Evolutionary conservation across 2,797 vertebrate species (phyloP).

Genomic region (Aulostomus chinensis): DNA sequence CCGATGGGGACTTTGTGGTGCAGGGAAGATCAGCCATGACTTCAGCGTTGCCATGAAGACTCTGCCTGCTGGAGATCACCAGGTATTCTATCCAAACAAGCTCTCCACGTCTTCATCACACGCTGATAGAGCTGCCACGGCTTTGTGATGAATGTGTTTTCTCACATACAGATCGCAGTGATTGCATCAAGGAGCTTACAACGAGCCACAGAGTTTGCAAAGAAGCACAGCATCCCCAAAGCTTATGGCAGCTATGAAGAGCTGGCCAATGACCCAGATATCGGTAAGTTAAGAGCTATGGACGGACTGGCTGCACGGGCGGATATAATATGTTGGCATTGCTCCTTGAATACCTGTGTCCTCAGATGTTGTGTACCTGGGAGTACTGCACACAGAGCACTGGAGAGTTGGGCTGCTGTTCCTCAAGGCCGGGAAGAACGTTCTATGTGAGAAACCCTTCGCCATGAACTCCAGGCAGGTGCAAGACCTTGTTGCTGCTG

Average conservation of each 20-base stretch:
- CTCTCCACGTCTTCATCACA: conserved; percentile 2
- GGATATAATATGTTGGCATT: conserved; percentile 2
- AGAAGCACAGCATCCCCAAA: conserved; percentile 69
- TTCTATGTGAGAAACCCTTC: conserved; percentile 84
- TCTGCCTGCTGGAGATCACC: conserved; percentile 74
- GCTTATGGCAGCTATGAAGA: conserved; percentile 81
- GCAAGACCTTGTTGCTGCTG: conserved; percentile 63
- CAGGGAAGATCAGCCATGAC: conserved; percentile 80
- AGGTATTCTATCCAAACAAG: conserved; percentile 59
- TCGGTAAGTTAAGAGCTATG: conserved; percentile 65
- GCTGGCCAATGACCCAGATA: conserved; percentile 71
- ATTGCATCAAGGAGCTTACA: conserved; percentile 75
- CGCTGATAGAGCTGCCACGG: background rate
- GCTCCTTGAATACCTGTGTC: conserved; percentile 25
- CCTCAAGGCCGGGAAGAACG: conserved; percentile 76
- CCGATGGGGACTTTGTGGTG: conserved; percentile 80
- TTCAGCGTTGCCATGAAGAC: conserved; percentile 78
- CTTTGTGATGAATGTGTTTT: conserved; percentile 8
- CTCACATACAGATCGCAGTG: conserved; percentile 67
- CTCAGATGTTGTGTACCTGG: conserved; percentile 80
- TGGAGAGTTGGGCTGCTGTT: conserved; percentile 69
- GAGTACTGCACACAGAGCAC: conserved; percentile 81
- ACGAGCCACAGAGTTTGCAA: conserved; percentile 75
- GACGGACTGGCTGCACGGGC: background rate
- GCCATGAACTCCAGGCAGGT: conserved; percentile 80